Evolutionary conservation across 2,113 vertebrate species (phyloP), one percentile per base, ranked within the genome.

Genomic region (Apodemus sylvaticus): DNA sequence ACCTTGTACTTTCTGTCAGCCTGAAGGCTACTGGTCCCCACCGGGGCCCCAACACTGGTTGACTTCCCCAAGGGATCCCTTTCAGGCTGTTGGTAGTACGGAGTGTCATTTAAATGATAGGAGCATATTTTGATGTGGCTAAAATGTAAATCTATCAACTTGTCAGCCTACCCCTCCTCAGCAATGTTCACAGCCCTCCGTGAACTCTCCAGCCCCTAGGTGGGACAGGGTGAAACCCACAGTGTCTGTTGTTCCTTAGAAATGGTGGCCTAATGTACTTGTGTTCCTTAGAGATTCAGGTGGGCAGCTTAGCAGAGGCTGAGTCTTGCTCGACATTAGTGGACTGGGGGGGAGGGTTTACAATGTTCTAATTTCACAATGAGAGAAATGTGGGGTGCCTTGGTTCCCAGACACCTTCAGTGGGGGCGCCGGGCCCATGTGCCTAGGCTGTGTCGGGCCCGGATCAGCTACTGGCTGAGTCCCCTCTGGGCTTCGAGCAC

Each of bases 241-340:
- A 17, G 13, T 31, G 3, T 58, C 87, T 68, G 5, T 73, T 90
- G 34, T 4, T 91, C 66, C 77, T 90, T 45, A n/a, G 9, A 82
- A 68, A 42, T 34, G 0, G 1, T 11, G 16, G 2, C 55, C 55
- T 24, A 0, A 42, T 19, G 5, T 12, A 36, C 10, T 86, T 10
- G 39, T 3, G 22, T 22, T 66, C 51, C 12, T 4, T 68, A 39
- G 29, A 9, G 39, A 48, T 19, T 39, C 19, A 71, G 26, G 34
- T 0, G 0, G 79, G 55, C 7, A 7, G 73, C 24, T 39, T 13
- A 5, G 13, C 8, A 60, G 86, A 24, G 81, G n/a, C 55, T 24
- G 24, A 24, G 48, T 81, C n/a, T 55, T 14, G 8, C n/a, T 62
- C 7, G 17, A 42, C 51, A 22, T 66, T 26, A 39, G 17, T 22